Conservation (phyloP, 2,888 invertebrate species). For the Parascotia fuliginaria region DNA sequence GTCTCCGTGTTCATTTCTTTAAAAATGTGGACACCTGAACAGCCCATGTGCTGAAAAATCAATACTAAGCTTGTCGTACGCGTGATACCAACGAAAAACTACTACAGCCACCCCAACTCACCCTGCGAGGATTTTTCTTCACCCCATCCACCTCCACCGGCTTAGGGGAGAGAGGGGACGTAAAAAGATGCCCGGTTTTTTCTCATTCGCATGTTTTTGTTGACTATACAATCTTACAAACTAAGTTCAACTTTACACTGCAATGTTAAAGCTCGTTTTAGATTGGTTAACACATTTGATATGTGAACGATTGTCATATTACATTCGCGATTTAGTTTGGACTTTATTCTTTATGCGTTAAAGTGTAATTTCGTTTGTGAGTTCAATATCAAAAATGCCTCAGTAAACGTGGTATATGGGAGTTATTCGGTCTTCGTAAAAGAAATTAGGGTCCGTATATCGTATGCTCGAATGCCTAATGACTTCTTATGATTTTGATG, state of each 20-base stretch:
- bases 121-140: slow-evolving; percentile 73
- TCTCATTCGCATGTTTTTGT: slow-evolving; percentile 77
- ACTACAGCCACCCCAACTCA: slow-evolving; percentile 65
- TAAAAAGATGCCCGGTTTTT: slow-evolving; percentile 83
- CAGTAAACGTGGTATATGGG: slow-evolving; percentile 72
- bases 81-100: slow-evolving; percentile 85
- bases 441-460: slow-evolving; percentile 73
- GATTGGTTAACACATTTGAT: slow-evolving; percentile 38
- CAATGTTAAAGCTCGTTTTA: slow-evolving; percentile 38
- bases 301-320: slow-evolving; percentile 75
- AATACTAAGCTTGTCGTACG: slow-evolving; percentile 82
- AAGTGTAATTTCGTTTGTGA: slow-evolving; percentile 38
- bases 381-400: slow-evolving; percentile 53
- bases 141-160: slow-evolving; percentile 65
- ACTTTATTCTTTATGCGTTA: slow-evolving; percentile 23
- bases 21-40: slow-evolving; percentile 70
- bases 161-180: slow-evolving; percentile 75
- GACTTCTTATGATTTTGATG: slow-evolving; percentile 84
- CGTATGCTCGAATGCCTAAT: slow-evolving; percentile 76
- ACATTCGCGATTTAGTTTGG: slow-evolving; percentile 34
- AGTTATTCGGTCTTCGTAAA: slow-evolving; percentile 66
- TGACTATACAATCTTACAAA: slow-evolving; percentile 54
- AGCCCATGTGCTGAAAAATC: slow-evolving; percentile 80
- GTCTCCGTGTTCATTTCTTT: slow-evolving; percentile 35
- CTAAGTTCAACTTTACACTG: slow-evolving; percentile 41